Conservation (phyloP, 2,113 vertebrate genomes). For the Leucopsar rothschildi region DNA sequence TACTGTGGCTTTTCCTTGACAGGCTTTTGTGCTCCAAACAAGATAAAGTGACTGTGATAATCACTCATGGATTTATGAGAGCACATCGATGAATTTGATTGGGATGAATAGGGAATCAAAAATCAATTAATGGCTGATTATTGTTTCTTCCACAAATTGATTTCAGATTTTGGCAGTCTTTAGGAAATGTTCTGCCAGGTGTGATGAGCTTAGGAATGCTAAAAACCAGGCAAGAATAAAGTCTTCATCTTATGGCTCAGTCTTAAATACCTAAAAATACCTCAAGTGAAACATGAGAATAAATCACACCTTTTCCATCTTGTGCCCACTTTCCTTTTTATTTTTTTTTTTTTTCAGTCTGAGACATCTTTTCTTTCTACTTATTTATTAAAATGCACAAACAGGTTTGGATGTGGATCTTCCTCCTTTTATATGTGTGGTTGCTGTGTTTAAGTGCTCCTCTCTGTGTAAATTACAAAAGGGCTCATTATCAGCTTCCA, state of each 20-base stretch:
- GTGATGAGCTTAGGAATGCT: background rate
- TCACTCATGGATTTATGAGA: background rate
- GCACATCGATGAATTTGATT: constrained; percentile 18
- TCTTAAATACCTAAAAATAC: background rate
- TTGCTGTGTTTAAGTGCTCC: background rate
- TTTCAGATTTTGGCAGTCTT: constrained; percentile 58
- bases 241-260: background rate
- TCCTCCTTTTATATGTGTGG: background rate
- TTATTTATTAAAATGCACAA: background rate
- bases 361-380: background rate
- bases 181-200: constrained; percentile 36
- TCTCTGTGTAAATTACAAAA: background rate
- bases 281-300: background rate
- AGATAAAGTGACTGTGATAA: background rate
- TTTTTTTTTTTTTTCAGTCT: background rate
- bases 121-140: constrained; percentile 68
- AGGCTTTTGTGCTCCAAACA: background rate
- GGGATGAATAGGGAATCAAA: constrained; percentile 50
- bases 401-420: background rate
- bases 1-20: background rate
- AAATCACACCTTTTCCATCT: background rate
- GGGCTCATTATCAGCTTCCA: background rate
- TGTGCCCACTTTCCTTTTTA: background rate
- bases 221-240: constrained; percentile 11
- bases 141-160: constrained; percentile 55